A percentile compares a stretch with the other conserved stretches of the same genome.
Conservation (phyloP, 2,797 vertebrate species). For the Momotus momota region DNA sequence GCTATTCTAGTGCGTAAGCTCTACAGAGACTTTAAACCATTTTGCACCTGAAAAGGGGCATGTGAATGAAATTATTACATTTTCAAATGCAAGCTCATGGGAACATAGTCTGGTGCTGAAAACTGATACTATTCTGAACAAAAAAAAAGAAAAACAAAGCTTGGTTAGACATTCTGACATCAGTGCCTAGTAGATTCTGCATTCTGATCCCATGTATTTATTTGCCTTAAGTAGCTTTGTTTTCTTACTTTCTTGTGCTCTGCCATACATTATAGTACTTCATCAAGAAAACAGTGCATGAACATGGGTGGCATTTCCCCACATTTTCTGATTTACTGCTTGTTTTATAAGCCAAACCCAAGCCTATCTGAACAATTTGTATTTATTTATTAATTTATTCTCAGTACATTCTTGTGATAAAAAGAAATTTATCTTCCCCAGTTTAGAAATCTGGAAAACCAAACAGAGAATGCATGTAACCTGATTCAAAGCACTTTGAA, state of each 20-base stretch:
- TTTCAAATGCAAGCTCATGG: neutral
- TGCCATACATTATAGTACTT: neutral
- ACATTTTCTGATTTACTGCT: neutral
- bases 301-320: neutral
- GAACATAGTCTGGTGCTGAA: neutral
- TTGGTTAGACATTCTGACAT: neutral
- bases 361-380: neutral
- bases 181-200: rapidly evolving
- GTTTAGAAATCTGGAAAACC: neutral
- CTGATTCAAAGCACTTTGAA: neutral
- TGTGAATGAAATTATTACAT: neutral
- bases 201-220: neutral
- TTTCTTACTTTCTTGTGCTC: neutral
- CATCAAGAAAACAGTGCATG: neutral
- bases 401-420: neutral
- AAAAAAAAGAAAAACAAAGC: neutral
- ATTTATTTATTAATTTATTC: neutral
- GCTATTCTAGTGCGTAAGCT: neutral
- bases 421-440: neutral
- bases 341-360: neutral
- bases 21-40: neutral
- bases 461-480: neutral
- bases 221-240: neutral
- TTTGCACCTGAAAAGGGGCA: neutral
- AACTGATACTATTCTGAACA: neutral